Base-by-base conservation (phyloP, 53 echinoderm and acorn worm species). In the Holothuria scabra region DNA sequence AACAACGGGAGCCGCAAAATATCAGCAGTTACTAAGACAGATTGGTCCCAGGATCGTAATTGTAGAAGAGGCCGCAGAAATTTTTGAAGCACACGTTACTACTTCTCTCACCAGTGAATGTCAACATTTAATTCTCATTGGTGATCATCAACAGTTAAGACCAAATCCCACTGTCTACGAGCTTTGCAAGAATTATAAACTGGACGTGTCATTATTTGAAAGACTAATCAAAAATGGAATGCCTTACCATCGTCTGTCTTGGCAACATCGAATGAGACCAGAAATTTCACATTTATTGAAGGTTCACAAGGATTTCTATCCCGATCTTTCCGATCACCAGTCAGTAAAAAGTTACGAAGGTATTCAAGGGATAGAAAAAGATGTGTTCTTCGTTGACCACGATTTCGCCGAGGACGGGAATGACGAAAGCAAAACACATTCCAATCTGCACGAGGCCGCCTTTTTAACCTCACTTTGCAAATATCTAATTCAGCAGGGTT, bases 31-130 rank as follows among this genome's bases (percentile, higher is more conserved):
- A 13, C 61, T 95, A 24, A 86, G 93, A 75, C 62, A 66, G 31
- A 55, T 95, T 14, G 55, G 67, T 46, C 93, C 93, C 48, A 59
- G 33, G 30, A 93, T 93, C 59, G 91, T 95, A 3, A 76, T 95
- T 2, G 91, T 95, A 3, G 96, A 95, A 65, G 95, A 95, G 65
- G 95, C 95, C 41, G 95, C 95, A 25, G 95, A 95, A 65, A 88
- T 95, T 22, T 66, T 92, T 11, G 92, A 95, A 55, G 85, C 95
- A 31, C 95, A 95, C 84, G 92, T 95, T 29, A 71, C 92, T 67
- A 95, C 92, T 3, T 62, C 90, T 20, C 70, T 92, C 60, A 92
- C 68, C 83, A 28, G 59, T 13, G 66, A 88, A 4, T 95, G 95
- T 46, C 85, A 92, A 49, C 92, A 95, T 32, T 90, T 95, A 25